Percentiles rank a stretch among this genome's conserved stretches.
Conservation (phyloP, 1,140 invertebrate genomes). For the Penaeus vannamei region DNA sequence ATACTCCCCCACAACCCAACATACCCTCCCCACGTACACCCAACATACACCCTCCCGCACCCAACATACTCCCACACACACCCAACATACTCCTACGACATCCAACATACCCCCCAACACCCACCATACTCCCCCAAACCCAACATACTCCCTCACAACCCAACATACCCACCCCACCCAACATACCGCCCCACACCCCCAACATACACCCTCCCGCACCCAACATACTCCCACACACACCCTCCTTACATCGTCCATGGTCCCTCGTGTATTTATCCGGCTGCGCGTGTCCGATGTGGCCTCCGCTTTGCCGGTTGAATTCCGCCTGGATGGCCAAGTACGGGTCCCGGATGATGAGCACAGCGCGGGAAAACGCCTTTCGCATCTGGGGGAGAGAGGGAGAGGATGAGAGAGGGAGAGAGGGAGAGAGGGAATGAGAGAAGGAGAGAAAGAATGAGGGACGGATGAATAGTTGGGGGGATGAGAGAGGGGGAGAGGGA, state of each 20-base stretch:
- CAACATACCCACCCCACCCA: not conserved
- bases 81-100: no score
- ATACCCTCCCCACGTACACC: conserved; percentile 70
- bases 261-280: conserved; percentile 75
- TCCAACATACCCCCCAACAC: no score
- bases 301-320: conserved; percentile 81
- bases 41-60: not conserved
- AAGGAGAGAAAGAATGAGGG: not conserved
- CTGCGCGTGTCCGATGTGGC: conserved; percentile 80
- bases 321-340: conserved; percentile 81
- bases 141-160: no score
- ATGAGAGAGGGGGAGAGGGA: not conserved
- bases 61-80: not conserved
- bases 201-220: not conserved
- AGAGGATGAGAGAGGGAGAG: not conserved
- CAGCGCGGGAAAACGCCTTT: conserved; percentile 77
- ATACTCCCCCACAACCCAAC: not conserved
- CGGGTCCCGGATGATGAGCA: conserved; percentile 81
- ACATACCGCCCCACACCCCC: not conserved
- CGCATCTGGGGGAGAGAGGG: conserved; percentile 71
- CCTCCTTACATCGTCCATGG: conserved; percentile 69
- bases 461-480: not conserved
- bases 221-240: not conserved
- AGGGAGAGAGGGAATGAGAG: not conserved
- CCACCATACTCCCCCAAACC: no score